Percentiles rank a stretch among this genome's conserved stretches.
Evolutionary conservation across 1,140 invertebrate species (phyloP).

Genomic region (Venturia canescens): DNA sequence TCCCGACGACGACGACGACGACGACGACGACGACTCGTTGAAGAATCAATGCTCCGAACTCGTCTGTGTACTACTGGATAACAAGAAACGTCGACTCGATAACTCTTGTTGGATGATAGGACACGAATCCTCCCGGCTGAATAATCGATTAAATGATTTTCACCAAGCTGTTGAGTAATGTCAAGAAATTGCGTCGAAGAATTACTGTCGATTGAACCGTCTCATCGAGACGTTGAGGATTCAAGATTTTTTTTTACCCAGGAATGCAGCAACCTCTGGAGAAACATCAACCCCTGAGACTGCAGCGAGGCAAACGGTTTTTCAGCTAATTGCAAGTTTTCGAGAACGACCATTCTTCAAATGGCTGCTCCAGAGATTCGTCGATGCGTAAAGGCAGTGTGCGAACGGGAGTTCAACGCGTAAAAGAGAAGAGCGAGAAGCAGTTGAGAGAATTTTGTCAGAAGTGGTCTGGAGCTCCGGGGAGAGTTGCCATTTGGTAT

Average conservation of each 20-base stretch:
- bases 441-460: constrained; percentile 38
- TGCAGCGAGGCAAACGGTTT: constrained; percentile 47
- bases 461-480: constrained; percentile 44
- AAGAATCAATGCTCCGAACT: constrained; percentile 33
- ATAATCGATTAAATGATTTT: too few relatives aligned
- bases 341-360: constrained; percentile 58
- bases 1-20: too few relatives aligned
- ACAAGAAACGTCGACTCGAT: constrained; percentile 1
- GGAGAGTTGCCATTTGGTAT: constrained; percentile 59
- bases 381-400: constrained; percentile 37
- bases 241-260: too few relatives aligned
- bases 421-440: constrained; percentile 34
- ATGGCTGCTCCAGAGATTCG: constrained; percentile 17
- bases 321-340: constrained; percentile 53
- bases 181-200: too few relatives aligned
- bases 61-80: constrained; percentile 23
- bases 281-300: too few relatives aligned
- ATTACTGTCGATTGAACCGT: too few relatives aligned
- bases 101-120: not conserved
- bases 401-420: constrained; percentile 26
- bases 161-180: too few relatives aligned
- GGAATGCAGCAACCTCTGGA: too few relatives aligned
- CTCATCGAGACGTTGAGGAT: too few relatives aligned
- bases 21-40: too few relatives aligned
- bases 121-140: too few relatives aligned